phyloP scores from a whole-genome alignment of 2,113 vertebrate species.

The Microcebus murinus region DNA sequence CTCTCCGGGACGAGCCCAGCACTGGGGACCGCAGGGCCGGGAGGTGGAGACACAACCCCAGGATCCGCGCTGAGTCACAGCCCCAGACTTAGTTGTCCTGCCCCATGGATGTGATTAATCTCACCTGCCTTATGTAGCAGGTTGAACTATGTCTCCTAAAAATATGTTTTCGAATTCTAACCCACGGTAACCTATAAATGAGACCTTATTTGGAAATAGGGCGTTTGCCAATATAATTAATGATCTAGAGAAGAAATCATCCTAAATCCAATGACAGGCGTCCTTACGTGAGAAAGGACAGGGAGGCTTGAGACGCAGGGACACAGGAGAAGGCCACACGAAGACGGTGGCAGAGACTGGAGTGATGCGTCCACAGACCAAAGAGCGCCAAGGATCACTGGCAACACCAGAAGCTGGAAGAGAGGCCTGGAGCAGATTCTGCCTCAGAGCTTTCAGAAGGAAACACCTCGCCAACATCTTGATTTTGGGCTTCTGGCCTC shows the following conservation, averaged over 20 bases:
- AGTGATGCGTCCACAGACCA: background rate
- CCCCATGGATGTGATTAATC: background rate
- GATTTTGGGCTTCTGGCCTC: background rate
- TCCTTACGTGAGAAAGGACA: background rate
- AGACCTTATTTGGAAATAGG: too few relatives aligned
- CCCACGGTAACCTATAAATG: fast-evolving
- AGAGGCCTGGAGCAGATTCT: background rate
- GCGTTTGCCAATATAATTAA: too few relatives aligned
- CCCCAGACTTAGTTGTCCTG: background rate
- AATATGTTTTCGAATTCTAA: background rate
- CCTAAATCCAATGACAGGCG: background rate
- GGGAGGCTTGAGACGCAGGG: background rate
- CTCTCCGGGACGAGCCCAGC: background rate
- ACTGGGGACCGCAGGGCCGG: background rate
- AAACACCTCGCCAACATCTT: fast-evolving
- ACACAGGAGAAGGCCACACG: background rate
- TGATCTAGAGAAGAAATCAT: background rate
- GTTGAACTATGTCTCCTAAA: background rate
- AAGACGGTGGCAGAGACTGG: background rate
- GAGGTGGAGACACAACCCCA: background rate
- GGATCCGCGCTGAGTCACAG: background rate
- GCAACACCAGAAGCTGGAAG: background rate
- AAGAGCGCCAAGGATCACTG: background rate
- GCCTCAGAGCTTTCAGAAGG: background rate
- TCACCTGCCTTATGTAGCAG: background rate